Conservation (phyloP, 2,113 vertebrate genomes). For the Sebastes fasciatus region DNA sequence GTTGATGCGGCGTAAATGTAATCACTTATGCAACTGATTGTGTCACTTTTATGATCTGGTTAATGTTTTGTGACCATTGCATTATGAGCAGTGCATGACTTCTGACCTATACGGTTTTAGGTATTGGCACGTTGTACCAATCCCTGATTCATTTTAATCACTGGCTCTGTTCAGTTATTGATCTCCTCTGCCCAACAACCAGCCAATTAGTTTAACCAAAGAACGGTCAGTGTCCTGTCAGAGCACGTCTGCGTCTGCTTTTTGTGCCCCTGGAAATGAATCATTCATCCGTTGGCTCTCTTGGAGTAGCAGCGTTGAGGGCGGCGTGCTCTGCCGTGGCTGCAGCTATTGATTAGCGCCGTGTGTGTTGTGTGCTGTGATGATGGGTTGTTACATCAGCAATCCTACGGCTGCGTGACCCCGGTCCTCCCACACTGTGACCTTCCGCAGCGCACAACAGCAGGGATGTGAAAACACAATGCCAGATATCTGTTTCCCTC, state of each 20-base stretch:
- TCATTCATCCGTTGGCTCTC: constrained; percentile 30
- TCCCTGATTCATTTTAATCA: constrained; percentile 58
- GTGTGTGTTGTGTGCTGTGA: constrained; percentile 46
- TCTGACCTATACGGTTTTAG: background rate
- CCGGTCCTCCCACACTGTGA: constrained; percentile 52
- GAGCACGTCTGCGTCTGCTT: constrained; percentile 38
- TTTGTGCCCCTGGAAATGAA: constrained; percentile 39
- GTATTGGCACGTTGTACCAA: constrained; percentile 3
- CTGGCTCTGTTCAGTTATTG: constrained; percentile 47
- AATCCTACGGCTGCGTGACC: constrained; percentile 52
- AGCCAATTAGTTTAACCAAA: constrained; percentile 61
- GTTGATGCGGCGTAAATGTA: background rate
- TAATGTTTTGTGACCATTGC: background rate
- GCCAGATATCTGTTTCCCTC: constrained; percentile 29
- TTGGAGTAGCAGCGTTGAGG: constrained; percentile 31
- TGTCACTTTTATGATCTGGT: background rate
- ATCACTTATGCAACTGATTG: constrained; percentile 3
- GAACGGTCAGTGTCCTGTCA: constrained; percentile 27
- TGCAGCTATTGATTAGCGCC: constrained; percentile 48
- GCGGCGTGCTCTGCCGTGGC: constrained; percentile 1
- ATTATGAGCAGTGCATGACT: background rate
- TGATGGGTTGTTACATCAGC: constrained; percentile 46
- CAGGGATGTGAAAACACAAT: constrained; percentile 33
- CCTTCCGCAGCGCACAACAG: constrained; percentile 33
- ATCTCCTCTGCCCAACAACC: constrained; percentile 45